A percentile compares a stretch with the other conserved stretches of the same genome.
phyloP scores from a whole-genome alignment of 2,113 vertebrate genomes.

The Chauna torquata region DNA sequence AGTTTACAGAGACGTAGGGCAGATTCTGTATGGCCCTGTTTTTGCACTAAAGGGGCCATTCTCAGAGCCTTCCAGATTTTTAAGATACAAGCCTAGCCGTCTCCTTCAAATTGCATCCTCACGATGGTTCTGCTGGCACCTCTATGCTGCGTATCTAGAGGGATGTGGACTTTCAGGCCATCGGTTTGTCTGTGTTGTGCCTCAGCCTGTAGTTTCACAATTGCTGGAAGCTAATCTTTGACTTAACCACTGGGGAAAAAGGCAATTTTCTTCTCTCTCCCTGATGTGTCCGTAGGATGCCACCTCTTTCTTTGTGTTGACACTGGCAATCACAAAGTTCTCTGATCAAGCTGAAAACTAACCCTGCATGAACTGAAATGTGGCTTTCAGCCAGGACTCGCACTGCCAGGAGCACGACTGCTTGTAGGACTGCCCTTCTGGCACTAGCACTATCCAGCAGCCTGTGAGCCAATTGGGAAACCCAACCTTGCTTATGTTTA shows the following conservation, averaged over 20 bases:
- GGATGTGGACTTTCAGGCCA: not conserved
- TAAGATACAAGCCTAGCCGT: not conserved
- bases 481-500: not conserved
- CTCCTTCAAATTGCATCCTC: not conserved
- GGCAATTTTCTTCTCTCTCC: not conserved
- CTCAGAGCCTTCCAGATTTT: not conserved
- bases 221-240: not conserved
- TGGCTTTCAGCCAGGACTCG: not conserved
- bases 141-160: not conserved
- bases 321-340: not conserved
- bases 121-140: not conserved
- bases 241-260: not conserved
- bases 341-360: slow-evolving; percentile 22
- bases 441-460: not conserved
- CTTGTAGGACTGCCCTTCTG: not conserved
- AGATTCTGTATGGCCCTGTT: not conserved
- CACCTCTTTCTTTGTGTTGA: not conserved
- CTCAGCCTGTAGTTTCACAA: not conserved
- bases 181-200: not conserved
- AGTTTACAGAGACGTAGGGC: not conserved
- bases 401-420: not conserved
- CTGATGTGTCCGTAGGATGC: not conserved
- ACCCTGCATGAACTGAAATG: not conserved
- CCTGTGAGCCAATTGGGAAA: not conserved
- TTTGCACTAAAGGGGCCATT: not conserved